Conservation (phyloP, 2,888 invertebrate genomes). For the Yponomeuta malinellus region DNA sequence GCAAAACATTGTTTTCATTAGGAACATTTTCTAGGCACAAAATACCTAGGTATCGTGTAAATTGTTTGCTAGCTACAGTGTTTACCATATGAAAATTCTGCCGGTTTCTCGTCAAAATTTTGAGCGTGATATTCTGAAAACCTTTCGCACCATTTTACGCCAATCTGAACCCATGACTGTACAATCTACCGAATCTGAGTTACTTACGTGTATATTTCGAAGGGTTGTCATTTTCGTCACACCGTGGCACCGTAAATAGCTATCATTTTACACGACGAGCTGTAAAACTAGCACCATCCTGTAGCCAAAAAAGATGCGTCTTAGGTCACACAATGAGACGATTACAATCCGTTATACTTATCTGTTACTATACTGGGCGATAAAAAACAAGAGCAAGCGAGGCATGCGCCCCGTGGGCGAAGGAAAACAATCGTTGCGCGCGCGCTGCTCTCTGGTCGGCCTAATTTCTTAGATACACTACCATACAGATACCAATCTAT, state of each 20-base stretch:
- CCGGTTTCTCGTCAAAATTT: too few species aligned
- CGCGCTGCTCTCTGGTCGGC: conserved; percentile 50
- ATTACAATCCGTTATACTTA: conserved; percentile 73
- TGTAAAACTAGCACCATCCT: conserved; percentile 21
- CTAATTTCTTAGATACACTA: conserved; percentile 68
- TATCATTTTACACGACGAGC: not conserved
- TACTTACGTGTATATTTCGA: not conserved
- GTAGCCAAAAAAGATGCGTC: conserved; percentile 48
- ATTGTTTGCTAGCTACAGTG: too few species aligned
- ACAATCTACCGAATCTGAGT: too few species aligned
- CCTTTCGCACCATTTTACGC: too few species aligned
- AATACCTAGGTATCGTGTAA: too few species aligned
- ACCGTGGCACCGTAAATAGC: not conserved
- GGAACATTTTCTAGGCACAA: too few species aligned
- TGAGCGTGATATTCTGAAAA: too few species aligned
- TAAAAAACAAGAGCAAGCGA: conserved; percentile 56
- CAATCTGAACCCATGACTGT: too few species aligned
- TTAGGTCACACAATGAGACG: conserved; percentile 71
- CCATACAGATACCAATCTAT: not conserved
- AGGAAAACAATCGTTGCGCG: conserved; percentile 61
- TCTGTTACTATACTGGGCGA: conserved; percentile 40
- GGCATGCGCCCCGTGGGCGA: conserved; percentile 66
- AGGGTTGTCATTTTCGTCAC: not conserved
- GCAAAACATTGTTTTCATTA: too few species aligned
- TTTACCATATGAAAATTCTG: too few species aligned